Evolutionary conservation across 2,113 vertebrate species (phyloP), one percentile per base, ranked within the genome.

Genomic region (Psammodynastes pulverulentus): DNA sequence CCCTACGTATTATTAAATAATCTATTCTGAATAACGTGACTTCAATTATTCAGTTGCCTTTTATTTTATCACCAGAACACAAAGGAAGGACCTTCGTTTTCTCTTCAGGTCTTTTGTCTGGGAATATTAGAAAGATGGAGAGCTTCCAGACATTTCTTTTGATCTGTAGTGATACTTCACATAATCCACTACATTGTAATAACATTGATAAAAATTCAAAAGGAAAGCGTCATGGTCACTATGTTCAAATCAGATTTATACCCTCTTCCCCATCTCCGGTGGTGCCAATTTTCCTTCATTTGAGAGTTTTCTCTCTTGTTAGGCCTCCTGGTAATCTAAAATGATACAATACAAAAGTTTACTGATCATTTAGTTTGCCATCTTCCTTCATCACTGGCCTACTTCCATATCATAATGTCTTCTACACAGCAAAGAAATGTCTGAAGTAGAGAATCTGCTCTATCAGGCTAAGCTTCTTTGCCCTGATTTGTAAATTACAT

Each of bases 41-140:
- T 92, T 94, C 88, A 92, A 94, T 93, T 92, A 94, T 94, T 95
- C 92, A 87, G 88, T 91, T 95, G 90, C 92, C 8, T 96, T 62
- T 90, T 89, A 85, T 93, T 93, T 95, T 93, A 93, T 93, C 89
- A 88, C 45, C 89, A 94, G 58, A 87, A 93, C 95, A 91, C 58
- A 94, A 93, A 58, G 72, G 91, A 85, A 87, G 87, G 67, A 94
- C 62, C n/a, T 91, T 88, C 93, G 26, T 87, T 43, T 93, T 94
- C n/a, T 85, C 72, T 85, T 85, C 53, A 89, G 52, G 26, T 23
- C 53, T 52, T 43, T 92, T 79, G 9, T 84, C n/a, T 89, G 53
- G 58, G 53, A 46, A 46, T 51, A 54, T 86, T 62, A 12, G 53
- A 46, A 87, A 58, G 56, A 89, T 67, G 56, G 85, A 92, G 29